Base-by-base conservation (phyloP, 1,140 invertebrate species). In the Nasonia longicornis region DNA sequence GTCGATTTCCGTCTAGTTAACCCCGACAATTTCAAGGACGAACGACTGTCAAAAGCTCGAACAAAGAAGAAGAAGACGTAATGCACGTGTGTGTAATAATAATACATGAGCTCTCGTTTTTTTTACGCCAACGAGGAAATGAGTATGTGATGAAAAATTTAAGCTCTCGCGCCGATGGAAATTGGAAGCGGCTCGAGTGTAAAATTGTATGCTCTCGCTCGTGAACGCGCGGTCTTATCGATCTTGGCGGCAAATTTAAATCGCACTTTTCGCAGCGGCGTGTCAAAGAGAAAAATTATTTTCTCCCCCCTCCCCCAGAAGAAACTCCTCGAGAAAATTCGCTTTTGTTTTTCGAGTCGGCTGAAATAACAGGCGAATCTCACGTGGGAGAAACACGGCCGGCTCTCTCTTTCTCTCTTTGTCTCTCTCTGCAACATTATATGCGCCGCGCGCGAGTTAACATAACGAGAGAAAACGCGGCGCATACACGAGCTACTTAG, bases 1-100 rank as follows among this genome's bases (percentile, higher is more conserved):
- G 80, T 84, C 84, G 78, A 81, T 83, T 84, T 83, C 29, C 79
- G 82, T 83, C 80, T 82, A 67, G 76, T 80, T 84, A 83, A 82
- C 66, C 83, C 58, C 76, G 45, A 78, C 76, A 82, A 85, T 85
- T 84, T 84, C 77, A 85, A 74, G 79, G 79, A 29, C 80, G 73
- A 77, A 26, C 45, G 67, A 70, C 16, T 71, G 35, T 71, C 77
- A 78, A 78, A 78, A 78, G 80, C 52, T 76, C 16, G 35, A 75
- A 14, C 4, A 35, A 35, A 35, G 31, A 35, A 38, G 31, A 58
- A 67, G 31, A 58, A 67, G 11, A 16, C 48, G 66, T 14, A 4
- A 79, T 70, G 80, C 75, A 63, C 35, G 48, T 67, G 42, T n/a
- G 69, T 75, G 64, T 52, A 52, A 16, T 52, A 52, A 71, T 77